Conservation (phyloP, 2,113 vertebrate genomes). For the Ahaetulla prasina region DNA sequence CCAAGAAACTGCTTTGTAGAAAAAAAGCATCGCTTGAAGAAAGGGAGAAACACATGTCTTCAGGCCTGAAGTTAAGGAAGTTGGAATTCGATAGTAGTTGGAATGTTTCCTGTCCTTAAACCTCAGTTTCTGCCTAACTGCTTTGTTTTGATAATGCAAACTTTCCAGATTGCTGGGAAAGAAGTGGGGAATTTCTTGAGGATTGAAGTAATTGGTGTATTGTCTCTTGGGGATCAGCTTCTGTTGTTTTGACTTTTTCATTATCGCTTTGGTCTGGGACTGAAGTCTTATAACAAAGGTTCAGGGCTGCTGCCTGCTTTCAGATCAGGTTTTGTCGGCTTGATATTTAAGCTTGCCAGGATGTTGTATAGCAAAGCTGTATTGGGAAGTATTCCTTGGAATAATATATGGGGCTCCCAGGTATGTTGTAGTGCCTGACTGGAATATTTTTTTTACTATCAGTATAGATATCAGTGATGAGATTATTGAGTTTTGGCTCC, state of each 20-base stretch:
- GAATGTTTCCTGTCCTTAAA: background rate
- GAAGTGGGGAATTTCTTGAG: background rate
- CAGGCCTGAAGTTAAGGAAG: background rate
- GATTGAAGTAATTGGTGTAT: background rate
- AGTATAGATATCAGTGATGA: background rate
- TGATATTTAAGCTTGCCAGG: background rate
- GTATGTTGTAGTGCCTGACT: background rate
- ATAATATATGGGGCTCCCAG: background rate
- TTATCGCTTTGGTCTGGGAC: background rate
- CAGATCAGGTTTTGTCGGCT: background rate
- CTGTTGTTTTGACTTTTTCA: background rate
- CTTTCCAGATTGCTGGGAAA: background rate
- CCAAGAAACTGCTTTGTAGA: background rate
- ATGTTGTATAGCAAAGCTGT: background rate
- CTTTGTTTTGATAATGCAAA: background rate
- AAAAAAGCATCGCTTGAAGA: background rate
- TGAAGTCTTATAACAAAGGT: background rate
- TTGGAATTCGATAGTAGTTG: background rate
- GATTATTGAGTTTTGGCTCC: background rate
- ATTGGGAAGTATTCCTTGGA: background rate
- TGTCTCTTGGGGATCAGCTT: background rate
- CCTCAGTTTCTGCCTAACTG: background rate
- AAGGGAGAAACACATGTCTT: background rate
- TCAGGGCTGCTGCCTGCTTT: background rate
- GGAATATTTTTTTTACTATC: background rate